These are phyloP conservation scores for Triplophysa bombifrons DNA, from an alignment of 2,797 vertebrate species.

Conservation along the genomic window DNA sequence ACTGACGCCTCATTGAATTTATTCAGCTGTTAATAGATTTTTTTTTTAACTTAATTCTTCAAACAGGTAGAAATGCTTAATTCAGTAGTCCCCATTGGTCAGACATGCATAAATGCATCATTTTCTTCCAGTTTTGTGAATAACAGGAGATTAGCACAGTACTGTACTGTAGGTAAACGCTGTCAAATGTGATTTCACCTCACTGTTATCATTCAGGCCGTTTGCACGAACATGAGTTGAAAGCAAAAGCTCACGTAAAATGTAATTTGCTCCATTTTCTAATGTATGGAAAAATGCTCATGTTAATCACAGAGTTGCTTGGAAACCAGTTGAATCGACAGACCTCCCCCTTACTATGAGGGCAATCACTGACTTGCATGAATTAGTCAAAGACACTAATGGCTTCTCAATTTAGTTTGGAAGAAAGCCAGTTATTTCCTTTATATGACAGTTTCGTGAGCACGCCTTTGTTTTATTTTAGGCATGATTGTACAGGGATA, in stretches of 20 bases:
- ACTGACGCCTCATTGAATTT: background rate
- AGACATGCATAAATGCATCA: background rate
- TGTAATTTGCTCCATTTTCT: constrained; percentile 7
- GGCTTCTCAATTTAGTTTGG: constrained; percentile 55
- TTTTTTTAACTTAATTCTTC: background rate
- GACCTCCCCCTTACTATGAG: constrained; percentile 14
- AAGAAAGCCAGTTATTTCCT: constrained; percentile 52
- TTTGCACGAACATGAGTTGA: constrained; percentile 3
- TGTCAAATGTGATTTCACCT: constrained; percentile 7
- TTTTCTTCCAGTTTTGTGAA: background rate
- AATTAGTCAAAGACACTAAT: constrained; percentile 50
- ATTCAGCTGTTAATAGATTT: background rate
- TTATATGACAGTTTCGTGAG: constrained; percentile 40
- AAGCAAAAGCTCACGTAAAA: constrained; percentile 3
- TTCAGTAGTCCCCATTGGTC: background rate
- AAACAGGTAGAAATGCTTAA: constrained; percentile 1
- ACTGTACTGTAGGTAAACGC: constrained; percentile 11
- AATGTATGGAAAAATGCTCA: constrained; percentile 15
- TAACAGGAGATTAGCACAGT: background rate
- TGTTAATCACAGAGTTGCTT: constrained; percentile 30
- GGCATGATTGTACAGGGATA: constrained; percentile 34
- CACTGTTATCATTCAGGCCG: background rate
- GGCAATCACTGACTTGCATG: constrained; percentile 16
- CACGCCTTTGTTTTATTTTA: constrained; percentile 41
- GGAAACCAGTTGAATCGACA: constrained; percentile 37